Evolutionary conservation across 2,797 vertebrate genomes (phyloP), one percentile per base, ranked within the genome.

Genomic region (Gorsachius magnificus): DNA sequence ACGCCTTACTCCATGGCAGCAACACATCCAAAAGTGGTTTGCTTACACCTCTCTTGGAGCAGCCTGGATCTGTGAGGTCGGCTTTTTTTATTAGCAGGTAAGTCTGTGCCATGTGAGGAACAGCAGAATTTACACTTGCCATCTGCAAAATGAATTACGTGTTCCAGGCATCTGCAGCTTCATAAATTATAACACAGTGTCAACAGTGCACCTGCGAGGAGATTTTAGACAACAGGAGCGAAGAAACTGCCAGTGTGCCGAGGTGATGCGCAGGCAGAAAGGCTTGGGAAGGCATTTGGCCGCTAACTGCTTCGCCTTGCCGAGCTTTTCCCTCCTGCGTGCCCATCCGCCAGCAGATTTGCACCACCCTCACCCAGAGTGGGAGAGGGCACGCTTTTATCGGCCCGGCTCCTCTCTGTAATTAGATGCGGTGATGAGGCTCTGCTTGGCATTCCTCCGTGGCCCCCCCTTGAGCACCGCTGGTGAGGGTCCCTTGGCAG

Each of bases 161-260:
- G 71, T 93, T 90, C 93, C 87, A 80, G 90, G 79, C 78, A 90
- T 92, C 94, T 92, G 92, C 33, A 48, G 69, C 92, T 95, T 95
- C 95, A 95, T 92, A 91, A 88, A 96, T 95, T 95, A 93, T 89
- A 95, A 79, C 90, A 24, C 74, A 87, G 91, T 96, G 94, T 94
- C 94, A 95, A 91, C 84, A 83, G 90, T 54, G 70, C 92, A 95
- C 84, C 92, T 94, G 89, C 71, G 92, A 96, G 87, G 93, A 95
- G 92, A 77, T 86, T 96, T 89, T 46, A 85, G 80, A 87, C 91
- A 91, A 94, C 63, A 41, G 64, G 50, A 57, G 90, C 83, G 91
- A 89, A 96, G 89, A 77, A 82, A 68, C 43, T 64, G 72, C 69
- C 85, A 43, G 54, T 0, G 31, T 11, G 3, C 70, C 5, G 3